phyloP scores from a whole-genome alignment of 1,140 invertebrate genomes.

The Diplogasteroides magnus region DNA sequence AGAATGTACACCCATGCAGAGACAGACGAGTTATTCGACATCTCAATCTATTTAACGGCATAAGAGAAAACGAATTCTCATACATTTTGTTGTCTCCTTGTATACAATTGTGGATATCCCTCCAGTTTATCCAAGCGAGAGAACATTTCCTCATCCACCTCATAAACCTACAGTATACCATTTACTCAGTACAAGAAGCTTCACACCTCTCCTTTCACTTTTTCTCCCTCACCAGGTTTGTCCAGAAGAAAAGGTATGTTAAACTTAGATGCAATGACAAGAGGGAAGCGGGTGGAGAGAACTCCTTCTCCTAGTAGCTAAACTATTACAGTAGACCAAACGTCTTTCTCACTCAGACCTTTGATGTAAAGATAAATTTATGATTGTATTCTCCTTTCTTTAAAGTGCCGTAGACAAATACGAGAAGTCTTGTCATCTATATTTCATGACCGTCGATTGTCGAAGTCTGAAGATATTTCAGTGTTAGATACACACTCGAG shows the following conservation, averaged over 20 bases:
- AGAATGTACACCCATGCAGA: conserved; percentile 31
- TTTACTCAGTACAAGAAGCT: neutral
- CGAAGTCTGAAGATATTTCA: too few species aligned
- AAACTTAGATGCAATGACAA: conserved; percentile 32
- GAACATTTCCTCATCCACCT: conserved; percentile 28
- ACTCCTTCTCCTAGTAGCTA: too few species aligned
- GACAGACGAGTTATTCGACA: neutral
- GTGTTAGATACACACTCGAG: too few species aligned
- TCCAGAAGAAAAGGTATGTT: conserved; percentile 37
- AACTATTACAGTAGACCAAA: neutral
- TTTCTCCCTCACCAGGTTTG: conserved; percentile 25
- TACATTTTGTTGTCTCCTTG: conserved; percentile 15
- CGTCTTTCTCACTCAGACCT: neutral
- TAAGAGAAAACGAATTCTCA: neutral
- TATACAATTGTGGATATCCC: conserved; percentile 31
- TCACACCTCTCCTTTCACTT: neutral
- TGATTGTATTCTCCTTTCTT: conserved; percentile 81
- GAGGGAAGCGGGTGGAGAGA: too few species aligned
- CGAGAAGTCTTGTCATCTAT: conserved; percentile 33
- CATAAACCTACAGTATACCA: conserved; percentile 13
- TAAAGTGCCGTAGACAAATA: conserved; percentile 85
- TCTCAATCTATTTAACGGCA: neutral
- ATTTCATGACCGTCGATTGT: neutral
- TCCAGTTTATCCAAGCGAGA: conserved; percentile 29
- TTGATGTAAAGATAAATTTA: conserved; percentile 66